Evolutionary conservation across 2,888 invertebrate species (phyloP).

Genomic region (Heliconius ethilla): DNA sequence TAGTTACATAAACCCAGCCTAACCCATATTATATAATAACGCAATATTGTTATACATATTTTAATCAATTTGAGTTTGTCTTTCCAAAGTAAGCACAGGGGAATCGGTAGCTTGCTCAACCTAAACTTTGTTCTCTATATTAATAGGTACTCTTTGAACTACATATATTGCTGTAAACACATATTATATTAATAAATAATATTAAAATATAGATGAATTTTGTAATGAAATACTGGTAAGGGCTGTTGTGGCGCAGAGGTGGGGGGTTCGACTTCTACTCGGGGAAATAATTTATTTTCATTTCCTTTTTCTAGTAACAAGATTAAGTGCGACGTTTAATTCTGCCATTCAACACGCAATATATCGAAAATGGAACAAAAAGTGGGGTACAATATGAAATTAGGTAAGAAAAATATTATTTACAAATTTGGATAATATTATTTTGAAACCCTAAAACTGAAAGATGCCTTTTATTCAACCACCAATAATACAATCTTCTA

Average conservation of each 20-base stretch:
- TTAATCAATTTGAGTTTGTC: conserved; percentile 12
- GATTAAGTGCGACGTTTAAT: too few species aligned
- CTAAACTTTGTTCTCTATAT: neutral
- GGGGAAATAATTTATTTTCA: too few species aligned
- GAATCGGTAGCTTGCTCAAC: neutral
- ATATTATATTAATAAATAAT: neutral
- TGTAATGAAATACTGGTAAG: neutral
- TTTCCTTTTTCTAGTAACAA: too few species aligned
- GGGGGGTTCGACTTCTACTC: neutral
- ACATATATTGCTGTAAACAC: neutral
- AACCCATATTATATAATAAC: neutral
- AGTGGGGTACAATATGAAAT: too few species aligned
- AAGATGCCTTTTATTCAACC: neutral
- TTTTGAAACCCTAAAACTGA: too few species aligned
- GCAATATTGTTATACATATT: neutral
- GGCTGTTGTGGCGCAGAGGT: neutral
- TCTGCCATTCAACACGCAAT: too few species aligned
- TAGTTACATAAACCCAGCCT: neutral
- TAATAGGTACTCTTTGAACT: conserved; percentile 10
- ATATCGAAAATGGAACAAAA: too few species aligned
- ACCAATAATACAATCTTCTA: neutral
- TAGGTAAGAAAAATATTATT: too few species aligned
- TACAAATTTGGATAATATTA: too few species aligned
- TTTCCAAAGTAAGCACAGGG: conserved; percentile 14
- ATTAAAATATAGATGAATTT: neutral